Evolutionary conservation across 2,797 vertebrate genomes (phyloP).

Genomic region (Artibeus jamaicensis): DNA sequence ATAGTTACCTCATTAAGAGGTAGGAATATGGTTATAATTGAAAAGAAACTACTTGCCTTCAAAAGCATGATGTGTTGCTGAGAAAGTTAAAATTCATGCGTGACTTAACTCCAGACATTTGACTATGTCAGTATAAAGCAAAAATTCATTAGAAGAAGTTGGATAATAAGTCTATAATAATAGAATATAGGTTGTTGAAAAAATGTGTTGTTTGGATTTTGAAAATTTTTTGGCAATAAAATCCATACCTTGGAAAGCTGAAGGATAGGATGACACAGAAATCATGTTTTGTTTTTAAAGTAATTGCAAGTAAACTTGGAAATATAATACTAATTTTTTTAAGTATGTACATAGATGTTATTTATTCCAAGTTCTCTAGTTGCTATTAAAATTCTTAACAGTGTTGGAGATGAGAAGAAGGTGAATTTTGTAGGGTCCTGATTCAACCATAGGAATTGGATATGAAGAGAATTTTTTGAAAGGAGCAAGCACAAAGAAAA

Average conservation of each 20-base stretch:
- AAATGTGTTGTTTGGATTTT: neutral
- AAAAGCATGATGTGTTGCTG: neutral
- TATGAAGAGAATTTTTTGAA: neutral
- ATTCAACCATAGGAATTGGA: neutral
- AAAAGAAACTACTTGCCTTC: constrained; percentile 32
- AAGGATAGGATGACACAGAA: neutral
- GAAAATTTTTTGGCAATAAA: constrained; percentile 36
- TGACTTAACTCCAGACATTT: constrained; percentile 28
- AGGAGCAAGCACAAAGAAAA: neutral
- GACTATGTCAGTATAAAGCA: constrained; percentile 8
- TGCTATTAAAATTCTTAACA: neutral
- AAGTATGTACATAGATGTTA: neutral
- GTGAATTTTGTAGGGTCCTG: neutral
- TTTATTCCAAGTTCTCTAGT: neutral
- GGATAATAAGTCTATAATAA: neutral
- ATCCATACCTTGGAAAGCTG: neutral
- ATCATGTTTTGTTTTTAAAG: neutral
- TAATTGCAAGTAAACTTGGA: constrained; percentile 17
- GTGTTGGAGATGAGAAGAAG: neutral
- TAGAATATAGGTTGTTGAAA: constrained; percentile 9
- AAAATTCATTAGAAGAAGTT: neutral
- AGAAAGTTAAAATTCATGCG: constrained; percentile 25
- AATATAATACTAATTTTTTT: neutral
- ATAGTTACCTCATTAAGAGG: neutral
- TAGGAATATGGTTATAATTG: constrained; percentile 25